These are phyloP conservation scores for Pteria penguin DNA, from an alignment of 2,888 invertebrate species.

Conservation along the genomic window DNA sequence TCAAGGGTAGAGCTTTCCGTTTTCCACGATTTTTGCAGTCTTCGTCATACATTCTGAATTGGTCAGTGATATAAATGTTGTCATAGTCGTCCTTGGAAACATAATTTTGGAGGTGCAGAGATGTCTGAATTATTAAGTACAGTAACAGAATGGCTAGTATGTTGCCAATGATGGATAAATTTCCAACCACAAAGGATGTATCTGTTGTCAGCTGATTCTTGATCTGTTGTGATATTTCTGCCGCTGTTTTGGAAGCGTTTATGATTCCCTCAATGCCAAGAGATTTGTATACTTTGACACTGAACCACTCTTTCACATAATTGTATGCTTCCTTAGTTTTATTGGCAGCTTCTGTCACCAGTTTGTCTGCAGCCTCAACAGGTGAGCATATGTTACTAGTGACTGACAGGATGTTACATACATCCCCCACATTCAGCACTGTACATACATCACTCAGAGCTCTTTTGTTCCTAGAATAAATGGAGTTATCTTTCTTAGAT, in stretches of 20 bases:
- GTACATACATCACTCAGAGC: constrained; percentile 18
- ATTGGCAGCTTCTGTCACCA: constrained; percentile 10
- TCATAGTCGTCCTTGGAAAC: constrained; percentile 68
- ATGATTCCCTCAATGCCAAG: constrained; percentile 30
- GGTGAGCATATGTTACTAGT: constrained; percentile 19
- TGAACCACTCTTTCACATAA: constrained; percentile 37
- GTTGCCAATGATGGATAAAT: constrained; percentile 37
- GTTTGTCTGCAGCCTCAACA: constrained; percentile 4
- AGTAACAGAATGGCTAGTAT: constrained; percentile 49
- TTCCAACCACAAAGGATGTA: constrained; percentile 31
- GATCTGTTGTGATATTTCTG: constrained; percentile 46
- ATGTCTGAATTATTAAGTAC: constrained; percentile 51
- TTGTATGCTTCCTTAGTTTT: constrained; percentile 19
- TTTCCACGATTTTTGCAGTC: constrained; percentile 44
- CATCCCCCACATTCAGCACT: constrained; percentile 3
- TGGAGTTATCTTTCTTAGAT: too few relatives aligned
- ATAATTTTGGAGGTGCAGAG: constrained; percentile 60
- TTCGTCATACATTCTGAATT: constrained; percentile 60
- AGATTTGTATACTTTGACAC: constrained; percentile 43
- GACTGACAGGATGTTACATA: constrained; percentile 23
- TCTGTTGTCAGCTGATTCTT: constrained; percentile 43
- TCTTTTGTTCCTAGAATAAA: neutral
- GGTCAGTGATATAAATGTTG: constrained; percentile 68
- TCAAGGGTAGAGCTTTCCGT: constrained; percentile 62
- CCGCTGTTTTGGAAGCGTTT: constrained; percentile 41